Evolutionary conservation across 1,140 invertebrate species (phyloP).

Genomic region (Papilio dardanus): DNA sequence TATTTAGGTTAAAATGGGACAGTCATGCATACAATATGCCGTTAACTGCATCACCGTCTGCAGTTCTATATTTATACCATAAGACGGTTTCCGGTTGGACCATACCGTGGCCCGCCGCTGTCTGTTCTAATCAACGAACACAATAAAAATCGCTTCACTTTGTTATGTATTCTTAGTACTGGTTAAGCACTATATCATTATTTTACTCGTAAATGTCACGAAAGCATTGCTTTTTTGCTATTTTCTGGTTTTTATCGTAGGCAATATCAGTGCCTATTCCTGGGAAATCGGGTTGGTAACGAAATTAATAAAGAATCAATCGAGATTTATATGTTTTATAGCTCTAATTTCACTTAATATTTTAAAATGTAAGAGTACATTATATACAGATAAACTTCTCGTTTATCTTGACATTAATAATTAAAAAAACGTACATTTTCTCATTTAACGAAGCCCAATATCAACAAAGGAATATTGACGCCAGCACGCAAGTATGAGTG

Average conservation of each 20-base stretch:
- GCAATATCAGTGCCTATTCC: neutral
- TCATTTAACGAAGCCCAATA: constrained; percentile 1
- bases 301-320: too few relatives aligned
- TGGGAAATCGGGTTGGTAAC: neutral
- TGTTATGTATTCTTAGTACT: neutral
- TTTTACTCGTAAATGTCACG: too few relatives aligned
- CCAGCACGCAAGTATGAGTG: constrained; percentile 25
- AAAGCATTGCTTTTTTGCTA: too few relatives aligned
- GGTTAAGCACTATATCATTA: neutral
- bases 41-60: constrained; percentile 54
- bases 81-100: constrained; percentile 60
- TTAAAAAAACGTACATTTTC: neutral
- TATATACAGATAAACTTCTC: neutral
- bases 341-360: neutral
- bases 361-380: too few relatives aligned
- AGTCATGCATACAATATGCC: constrained; percentile 42
- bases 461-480: constrained; percentile 27
- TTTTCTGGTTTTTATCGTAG: neutral
- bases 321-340: too few relatives aligned
- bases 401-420: neutral
- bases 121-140: constrained; percentile 12
- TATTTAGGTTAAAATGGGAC: constrained; percentile 30
- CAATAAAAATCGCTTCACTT: constrained; percentile 25
- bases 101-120: constrained; percentile 26
- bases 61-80: constrained; percentile 57